A percentile compares a stretch with the other conserved stretches of the same genome.
These are phyloP conservation scores for Brachyhypopomus occidentalis DNA, from an alignment of 2,113 vertebrate genomes.

Conservation along the genomic window DNA sequence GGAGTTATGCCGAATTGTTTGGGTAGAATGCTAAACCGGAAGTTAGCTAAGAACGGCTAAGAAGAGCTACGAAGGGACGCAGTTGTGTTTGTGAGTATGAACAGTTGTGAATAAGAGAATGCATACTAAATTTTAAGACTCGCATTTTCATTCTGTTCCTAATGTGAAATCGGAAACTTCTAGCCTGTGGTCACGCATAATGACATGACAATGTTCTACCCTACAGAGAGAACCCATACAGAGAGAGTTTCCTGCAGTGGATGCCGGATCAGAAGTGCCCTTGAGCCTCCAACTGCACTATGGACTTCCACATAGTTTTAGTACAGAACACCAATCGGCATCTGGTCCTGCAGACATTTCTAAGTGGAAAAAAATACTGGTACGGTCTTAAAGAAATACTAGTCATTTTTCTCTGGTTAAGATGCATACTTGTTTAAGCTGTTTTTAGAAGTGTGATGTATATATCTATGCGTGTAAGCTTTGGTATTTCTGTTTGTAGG, in stretches of 20 bases:
- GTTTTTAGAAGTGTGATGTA: not conserved
- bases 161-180: conserved; percentile 1
- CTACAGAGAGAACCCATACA: not conserved
- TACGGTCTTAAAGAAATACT: not conserved
- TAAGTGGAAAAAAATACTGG: not conserved
- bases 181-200: not conserved
- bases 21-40: too few species aligned
- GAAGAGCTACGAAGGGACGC: too few species aligned
- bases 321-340: not conserved
- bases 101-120: too few species aligned
- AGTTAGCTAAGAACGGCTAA: too few species aligned
- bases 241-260: not conserved
- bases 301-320: not conserved
- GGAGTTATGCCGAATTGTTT: too few species aligned
- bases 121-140: too few species aligned
- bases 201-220: not conserved
- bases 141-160: not conserved
- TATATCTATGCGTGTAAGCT: not conserved
- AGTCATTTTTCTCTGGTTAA: not conserved
- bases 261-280: not conserved
- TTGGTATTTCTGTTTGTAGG: not conserved
- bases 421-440: not conserved
- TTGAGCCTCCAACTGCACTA: not conserved
- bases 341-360: not conserved
- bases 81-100: too few species aligned